phyloP scores from a whole-genome alignment of 2,113 vertebrate species.

The Anthoscopus minutus region DNA sequence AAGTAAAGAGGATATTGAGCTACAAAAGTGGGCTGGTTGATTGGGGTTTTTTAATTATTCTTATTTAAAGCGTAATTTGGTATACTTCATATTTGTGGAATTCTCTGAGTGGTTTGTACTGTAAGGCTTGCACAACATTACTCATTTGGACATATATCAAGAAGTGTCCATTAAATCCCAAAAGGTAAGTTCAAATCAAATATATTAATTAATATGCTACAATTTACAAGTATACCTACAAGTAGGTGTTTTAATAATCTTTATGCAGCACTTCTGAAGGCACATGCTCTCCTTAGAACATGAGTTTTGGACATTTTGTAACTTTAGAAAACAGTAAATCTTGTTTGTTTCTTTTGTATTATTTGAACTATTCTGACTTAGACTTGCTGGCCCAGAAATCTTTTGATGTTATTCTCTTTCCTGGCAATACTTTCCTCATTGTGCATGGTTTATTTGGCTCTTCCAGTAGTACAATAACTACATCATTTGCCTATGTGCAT shows the following conservation, averaged over 20 bases:
- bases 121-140: neutral
- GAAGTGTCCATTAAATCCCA: neutral
- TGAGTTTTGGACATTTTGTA: neutral
- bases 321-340: neutral
- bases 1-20: neutral
- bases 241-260: neutral
- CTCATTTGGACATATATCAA: neutral
- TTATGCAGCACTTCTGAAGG: neutral
- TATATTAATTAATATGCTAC: neutral
- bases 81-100: neutral
- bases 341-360: neutral
- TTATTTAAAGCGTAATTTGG: neutral
- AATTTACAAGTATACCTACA: no score
- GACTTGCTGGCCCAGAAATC: neutral
- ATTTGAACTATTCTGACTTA: neutral
- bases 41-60: neutral
- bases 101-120: neutral
- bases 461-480: neutral
- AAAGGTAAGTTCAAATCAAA: neutral
- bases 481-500: neutral
- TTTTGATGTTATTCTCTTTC: neutral
- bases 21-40: neutral
- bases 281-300: neutral
- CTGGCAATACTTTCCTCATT: neutral
- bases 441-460: neutral